phyloP scores from a whole-genome alignment of 2,888 invertebrate species.

The Prosopocoilus inquinatus region DNA sequence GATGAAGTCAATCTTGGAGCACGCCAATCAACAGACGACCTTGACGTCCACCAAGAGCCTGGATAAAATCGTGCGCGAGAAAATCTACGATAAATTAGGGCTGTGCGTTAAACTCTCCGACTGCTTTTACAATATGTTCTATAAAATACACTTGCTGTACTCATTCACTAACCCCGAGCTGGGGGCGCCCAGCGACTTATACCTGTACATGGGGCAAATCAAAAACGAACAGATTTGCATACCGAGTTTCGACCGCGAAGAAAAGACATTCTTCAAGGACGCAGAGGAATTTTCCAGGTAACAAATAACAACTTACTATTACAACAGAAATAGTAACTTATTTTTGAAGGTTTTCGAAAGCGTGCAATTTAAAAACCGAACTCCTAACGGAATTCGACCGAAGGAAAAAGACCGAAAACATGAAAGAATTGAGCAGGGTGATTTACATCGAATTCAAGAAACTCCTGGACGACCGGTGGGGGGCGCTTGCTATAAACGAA shows the following conservation, averaged over 20 bases:
- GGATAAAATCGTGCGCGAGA: slow-evolving; percentile 33
- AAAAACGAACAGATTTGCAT: slow-evolving; percentile 27
- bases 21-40: slow-evolving; percentile 32
- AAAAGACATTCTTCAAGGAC: slow-evolving; percentile 33
- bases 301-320: slow-evolving; percentile 1
- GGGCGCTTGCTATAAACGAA: no score
- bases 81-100: slow-evolving; percentile 35
- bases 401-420: slow-evolving; percentile 10
- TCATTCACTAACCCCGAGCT: slow-evolving; percentile 36
- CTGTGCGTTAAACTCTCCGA: slow-evolving; percentile 34
- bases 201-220: slow-evolving; percentile 28
- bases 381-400: slow-evolving; percentile 15
- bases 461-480: no score
- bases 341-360: slow-evolving; percentile 21
- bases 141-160: slow-evolving; percentile 36
- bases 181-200: slow-evolving; percentile 31
- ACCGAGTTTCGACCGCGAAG: slow-evolving; percentile 32
- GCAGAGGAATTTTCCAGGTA: slow-evolving; percentile 36
- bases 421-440: slow-evolving; percentile 12
- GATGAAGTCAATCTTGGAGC: slow-evolving; percentile 10
- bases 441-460: slow-evolving; percentile 16
- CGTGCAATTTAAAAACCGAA: slow-evolving; percentile 18
- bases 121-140: slow-evolving; percentile 29
- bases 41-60: slow-evolving; percentile 33
- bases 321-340: background rate